These are phyloP conservation scores for Heliconius sara DNA, from an alignment of 2,888 invertebrate genomes.

Conservation along the genomic window DNA sequence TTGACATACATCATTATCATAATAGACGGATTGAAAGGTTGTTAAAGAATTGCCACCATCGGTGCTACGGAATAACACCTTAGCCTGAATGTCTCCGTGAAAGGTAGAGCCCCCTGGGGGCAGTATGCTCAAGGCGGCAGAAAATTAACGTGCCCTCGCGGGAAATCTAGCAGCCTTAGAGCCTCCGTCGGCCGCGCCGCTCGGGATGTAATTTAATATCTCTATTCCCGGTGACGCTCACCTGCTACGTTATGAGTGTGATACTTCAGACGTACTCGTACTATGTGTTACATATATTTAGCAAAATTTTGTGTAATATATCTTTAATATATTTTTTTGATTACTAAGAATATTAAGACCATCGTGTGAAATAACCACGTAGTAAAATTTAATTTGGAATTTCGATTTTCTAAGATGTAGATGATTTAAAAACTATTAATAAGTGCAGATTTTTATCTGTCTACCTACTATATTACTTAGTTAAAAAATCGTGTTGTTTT, in stretches of 20 bases:
- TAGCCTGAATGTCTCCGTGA: constrained; percentile 80
- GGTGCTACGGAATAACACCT: constrained; percentile 82
- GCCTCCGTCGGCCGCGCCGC: constrained; percentile 59
- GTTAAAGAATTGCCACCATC: constrained; percentile 69
- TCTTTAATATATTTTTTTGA: too few species aligned
- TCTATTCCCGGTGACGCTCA: constrained; percentile 49
- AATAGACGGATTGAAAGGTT: constrained; percentile 1
- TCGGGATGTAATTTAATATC: constrained; percentile 82
- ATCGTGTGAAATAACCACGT: too few species aligned
- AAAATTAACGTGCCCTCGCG: constrained; percentile 88
- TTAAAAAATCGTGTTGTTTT: too few species aligned
- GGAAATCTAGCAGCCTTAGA: constrained; percentile 86
- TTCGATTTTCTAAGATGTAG: too few species aligned
- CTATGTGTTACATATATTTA: neutral
- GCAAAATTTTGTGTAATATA: too few species aligned
- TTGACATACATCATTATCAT: neutral
- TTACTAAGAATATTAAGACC: too few species aligned
- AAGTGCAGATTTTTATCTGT: too few species aligned
- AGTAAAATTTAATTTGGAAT: too few species aligned
- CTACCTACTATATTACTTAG: too few species aligned
- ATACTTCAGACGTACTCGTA: constrained; percentile 21
- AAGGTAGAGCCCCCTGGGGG: constrained; percentile 85
- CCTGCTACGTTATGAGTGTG: constrained; percentile 35
- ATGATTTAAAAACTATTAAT: too few species aligned
- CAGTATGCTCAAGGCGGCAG: constrained; percentile 90